Percentiles rank a stretch among this genome's conserved stretches.
phyloP scores from a whole-genome alignment of 2,888 invertebrate species.

The Athalia circularis region DNA sequence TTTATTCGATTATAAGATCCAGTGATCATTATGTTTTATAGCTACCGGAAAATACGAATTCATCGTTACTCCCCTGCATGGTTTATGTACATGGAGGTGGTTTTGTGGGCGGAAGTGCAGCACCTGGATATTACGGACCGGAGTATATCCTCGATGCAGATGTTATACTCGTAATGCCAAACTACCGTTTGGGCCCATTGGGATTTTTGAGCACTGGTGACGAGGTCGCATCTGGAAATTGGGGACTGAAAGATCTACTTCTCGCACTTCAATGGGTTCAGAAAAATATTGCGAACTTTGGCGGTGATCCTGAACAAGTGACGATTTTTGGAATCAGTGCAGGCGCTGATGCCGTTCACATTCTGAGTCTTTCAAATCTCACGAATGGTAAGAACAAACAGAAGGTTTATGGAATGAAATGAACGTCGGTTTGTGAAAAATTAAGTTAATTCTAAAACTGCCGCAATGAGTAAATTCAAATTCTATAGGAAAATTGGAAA shows the following conservation, averaged over 20 bases:
- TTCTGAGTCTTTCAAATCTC: background rate
- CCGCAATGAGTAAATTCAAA: too few relatives aligned
- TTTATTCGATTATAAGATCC: too few relatives aligned
- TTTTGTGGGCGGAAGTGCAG: conserved; percentile 39
- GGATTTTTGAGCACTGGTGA: conserved; percentile 81
- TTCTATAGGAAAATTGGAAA: too few relatives aligned
- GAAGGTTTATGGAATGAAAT: too few relatives aligned
- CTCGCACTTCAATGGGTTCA: background rate
- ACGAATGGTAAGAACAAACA: background rate
- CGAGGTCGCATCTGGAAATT: conserved; percentile 80
- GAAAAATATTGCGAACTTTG: too few relatives aligned
- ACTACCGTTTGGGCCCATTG: conserved; percentile 74
- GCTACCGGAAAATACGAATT: background rate
- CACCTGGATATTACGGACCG: conserved; percentile 4
- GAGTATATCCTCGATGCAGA: conserved; percentile 45
- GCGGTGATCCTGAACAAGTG: too few relatives aligned
- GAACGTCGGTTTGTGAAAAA: too few relatives aligned
- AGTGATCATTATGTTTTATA: background rate
- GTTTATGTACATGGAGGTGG: conserved; percentile 49
- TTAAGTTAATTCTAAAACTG: too few relatives aligned
- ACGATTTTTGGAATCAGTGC: too few relatives aligned
- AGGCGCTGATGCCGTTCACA: background rate
- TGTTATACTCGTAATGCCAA: conserved; percentile 51
- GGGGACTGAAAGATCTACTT: conserved; percentile 77
- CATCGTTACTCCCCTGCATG: conserved; percentile 55